A percentile compares a stretch with the other conserved stretches of the same genome.
Evolutionary conservation across 2,113 vertebrate genomes (phyloP).

Genomic region (Triplophysa tibetana): DNA sequence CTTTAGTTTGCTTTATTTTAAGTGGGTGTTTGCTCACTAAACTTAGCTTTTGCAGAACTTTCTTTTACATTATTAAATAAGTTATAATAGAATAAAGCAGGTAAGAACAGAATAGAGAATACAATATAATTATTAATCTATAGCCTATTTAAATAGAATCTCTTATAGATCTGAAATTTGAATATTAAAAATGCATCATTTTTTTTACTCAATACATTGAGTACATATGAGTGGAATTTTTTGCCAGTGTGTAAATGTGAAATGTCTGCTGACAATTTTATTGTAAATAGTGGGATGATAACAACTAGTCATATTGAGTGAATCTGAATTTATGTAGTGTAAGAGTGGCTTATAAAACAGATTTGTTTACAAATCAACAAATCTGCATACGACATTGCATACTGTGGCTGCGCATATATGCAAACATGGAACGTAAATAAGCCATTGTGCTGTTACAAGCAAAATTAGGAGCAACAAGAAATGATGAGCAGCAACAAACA

Average conservation of each 20-base stretch:
- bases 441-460: background rate
- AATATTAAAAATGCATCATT: background rate
- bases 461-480: background rate
- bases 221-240: background rate
- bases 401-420: background rate
- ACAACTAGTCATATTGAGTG: too few species aligned
- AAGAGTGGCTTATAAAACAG: too few species aligned
- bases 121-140: background rate
- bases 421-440: background rate
- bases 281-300: too few species aligned
- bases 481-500: background rate
- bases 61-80: background rate
- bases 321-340: too few species aligned
- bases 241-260: background rate
- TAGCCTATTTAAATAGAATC: background rate
- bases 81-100: background rate
- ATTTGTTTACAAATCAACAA: background rate
- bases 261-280: background rate
- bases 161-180: background rate
- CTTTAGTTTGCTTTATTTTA: background rate
- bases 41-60: background rate
- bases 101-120: background rate
- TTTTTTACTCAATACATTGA: too few species aligned
- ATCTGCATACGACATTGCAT: background rate
- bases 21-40: background rate